Percentiles rank a stretch among this genome's conserved stretches.
Evolutionary conservation across 2,797 vertebrate species (phyloP).

Genomic region (Anas flavirostris): DNA sequence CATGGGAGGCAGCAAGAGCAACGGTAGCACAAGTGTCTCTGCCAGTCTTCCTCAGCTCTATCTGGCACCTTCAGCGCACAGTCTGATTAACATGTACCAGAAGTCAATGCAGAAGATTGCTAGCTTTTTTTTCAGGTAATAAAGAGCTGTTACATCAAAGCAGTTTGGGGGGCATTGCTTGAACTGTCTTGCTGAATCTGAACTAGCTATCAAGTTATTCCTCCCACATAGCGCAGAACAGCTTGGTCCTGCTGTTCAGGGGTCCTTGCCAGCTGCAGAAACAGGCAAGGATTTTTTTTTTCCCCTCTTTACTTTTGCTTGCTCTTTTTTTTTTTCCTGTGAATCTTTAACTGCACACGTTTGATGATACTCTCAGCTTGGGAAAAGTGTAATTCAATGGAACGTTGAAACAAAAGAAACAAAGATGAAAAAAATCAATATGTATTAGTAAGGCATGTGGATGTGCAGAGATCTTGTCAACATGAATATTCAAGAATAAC

Average conservation of each 20-base stretch:
- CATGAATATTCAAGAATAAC: background rate
- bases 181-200: conserved; percentile 34
- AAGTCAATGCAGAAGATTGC: background rate
- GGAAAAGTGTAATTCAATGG: background rate
- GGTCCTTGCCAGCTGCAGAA: conserved; percentile 56
- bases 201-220: conserved; percentile 39
- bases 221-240: conserved; percentile 59
- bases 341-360: background rate
- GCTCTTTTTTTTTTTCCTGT: conserved; percentile 12
- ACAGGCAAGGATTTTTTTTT: background rate
- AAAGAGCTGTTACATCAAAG: conserved; percentile 20
- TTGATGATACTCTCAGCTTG: background rate
- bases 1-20: conserved; percentile 1
- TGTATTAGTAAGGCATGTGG: background rate
- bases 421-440: rapidly evolving
- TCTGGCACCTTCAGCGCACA: background rate
- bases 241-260: conserved; percentile 67
- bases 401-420: background rate
- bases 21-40: background rate
- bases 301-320: background rate
- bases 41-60: background rate
- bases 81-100: background rate
- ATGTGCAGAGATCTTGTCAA: background rate
- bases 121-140: background rate
- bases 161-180: background rate